Conservation (phyloP, 2,797 vertebrate species). For the Enteromius viviparus region DNA sequence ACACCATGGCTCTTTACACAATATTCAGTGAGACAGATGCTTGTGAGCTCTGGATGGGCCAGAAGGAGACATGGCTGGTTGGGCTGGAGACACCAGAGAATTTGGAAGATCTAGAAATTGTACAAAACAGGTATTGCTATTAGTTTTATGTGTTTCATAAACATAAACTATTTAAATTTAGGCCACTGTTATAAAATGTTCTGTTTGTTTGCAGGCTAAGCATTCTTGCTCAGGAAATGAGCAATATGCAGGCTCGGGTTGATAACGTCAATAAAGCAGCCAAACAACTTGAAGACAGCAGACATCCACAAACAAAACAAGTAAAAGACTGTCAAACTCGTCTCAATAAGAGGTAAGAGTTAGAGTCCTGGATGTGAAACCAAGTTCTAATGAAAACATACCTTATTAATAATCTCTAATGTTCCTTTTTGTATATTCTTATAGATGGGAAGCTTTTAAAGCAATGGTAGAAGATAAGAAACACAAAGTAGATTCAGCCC, state of each 20-base stretch:
- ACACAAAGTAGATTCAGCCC: constrained; percentile 83
- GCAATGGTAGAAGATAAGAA: constrained; percentile 84
- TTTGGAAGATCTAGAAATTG: constrained; percentile 93
- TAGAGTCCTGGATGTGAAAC: neutral
- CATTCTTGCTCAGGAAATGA: constrained; percentile 91
- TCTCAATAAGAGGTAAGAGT: constrained; percentile 86
- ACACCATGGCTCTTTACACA: constrained; percentile 88
- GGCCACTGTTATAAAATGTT: constrained; percentile 6
- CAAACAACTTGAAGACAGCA: constrained; percentile 87
- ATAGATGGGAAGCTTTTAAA: constrained; percentile 91
- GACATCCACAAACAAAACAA: constrained; percentile 88
- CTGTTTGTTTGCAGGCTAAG: constrained; percentile 82
- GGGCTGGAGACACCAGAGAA: constrained; percentile 88
- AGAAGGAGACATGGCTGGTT: constrained; percentile 95
- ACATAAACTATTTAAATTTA: neutral
- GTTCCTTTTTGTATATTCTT: constrained; percentile 9
- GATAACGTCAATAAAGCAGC: constrained; percentile 86
- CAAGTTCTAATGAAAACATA: neutral
- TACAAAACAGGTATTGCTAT: constrained; percentile 87
- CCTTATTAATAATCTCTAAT: neutral
- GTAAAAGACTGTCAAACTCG: constrained; percentile 84
- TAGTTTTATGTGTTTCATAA: constrained; percentile 32
- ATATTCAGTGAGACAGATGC: constrained; percentile 94
- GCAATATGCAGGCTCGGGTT: constrained; percentile 82
- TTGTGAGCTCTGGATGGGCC: constrained; percentile 94